Evolutionary conservation across 2,888 invertebrate genomes (phyloP).

Genomic region (Muschampia plurimacula): DNA sequence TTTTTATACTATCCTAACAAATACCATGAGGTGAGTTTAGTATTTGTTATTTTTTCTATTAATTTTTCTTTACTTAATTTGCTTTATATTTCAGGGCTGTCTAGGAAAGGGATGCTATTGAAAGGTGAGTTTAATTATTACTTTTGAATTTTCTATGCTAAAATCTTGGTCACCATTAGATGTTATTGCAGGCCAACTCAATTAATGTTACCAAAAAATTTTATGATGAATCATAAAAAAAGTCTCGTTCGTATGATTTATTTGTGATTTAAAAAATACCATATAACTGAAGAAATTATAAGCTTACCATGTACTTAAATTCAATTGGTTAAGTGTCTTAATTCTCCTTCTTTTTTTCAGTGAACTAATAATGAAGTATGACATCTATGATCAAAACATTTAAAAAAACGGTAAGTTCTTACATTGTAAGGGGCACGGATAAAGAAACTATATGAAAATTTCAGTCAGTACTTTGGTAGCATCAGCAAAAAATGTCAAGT

Average conservation of each 20-base stretch:
- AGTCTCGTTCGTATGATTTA: constrained; percentile 71
- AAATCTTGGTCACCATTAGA: too few species aligned
- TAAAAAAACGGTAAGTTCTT: too few species aligned
- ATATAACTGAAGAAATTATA: constrained; percentile 53
- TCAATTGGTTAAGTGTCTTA: background rate
- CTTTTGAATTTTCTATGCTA: too few species aligned
- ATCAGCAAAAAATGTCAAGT: too few species aligned
- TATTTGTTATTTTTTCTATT: constrained; percentile 59
- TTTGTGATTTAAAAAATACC: constrained; percentile 69
- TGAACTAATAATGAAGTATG: background rate
- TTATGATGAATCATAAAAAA: constrained; percentile 56
- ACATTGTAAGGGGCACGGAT: too few species aligned
- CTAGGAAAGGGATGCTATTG: background rate
- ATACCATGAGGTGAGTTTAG: constrained; percentile 70
- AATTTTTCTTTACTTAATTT: constrained; percentile 76
- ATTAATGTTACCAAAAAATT: background rate
- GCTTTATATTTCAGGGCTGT: constrained; percentile 70
- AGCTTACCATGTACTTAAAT: background rate
- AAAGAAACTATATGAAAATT: too few species aligned
- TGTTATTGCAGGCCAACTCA: too few species aligned
- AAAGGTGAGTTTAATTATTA: constrained; percentile 5
- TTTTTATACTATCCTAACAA: constrained; percentile 50
- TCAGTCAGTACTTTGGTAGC: too few species aligned
- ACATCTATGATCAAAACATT: too few species aligned
- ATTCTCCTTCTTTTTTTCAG: background rate